Conservation (phyloP, 2,113 vertebrate genomes). For the Orycteropus afer region DNA sequence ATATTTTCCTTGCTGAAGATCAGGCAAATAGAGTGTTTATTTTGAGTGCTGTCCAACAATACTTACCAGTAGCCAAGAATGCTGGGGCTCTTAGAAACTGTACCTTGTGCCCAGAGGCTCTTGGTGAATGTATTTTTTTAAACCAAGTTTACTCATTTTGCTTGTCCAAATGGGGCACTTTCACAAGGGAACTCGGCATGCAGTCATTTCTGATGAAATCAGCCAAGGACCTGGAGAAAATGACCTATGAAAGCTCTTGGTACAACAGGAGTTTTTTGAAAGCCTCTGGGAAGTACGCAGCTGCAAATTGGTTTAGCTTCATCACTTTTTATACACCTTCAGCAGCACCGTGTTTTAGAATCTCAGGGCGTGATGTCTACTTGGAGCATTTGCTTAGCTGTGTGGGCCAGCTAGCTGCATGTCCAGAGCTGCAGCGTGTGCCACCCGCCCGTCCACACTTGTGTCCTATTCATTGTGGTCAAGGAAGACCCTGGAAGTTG, state of each 20-base stretch:
- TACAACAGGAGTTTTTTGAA: background rate
- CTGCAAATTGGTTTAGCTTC: conserved; percentile 24
- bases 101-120: conserved; percentile 56
- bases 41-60: conserved; percentile 61
- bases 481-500: background rate
- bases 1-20: conserved; percentile 68
- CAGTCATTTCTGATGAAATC: conserved; percentile 61
- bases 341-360: conserved; percentile 24
- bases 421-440: background rate
- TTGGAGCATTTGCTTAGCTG: background rate
- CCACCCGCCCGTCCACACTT: background rate
- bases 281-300: conserved; percentile 9
- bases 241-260: conserved; percentile 3
- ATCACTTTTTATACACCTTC: background rate
- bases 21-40: conserved; percentile 51
- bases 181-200: conserved; percentile 64
- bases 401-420: background rate
- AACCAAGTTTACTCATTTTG: conserved; percentile 71
- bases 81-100: conserved; percentile 58
- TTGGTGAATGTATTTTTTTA: conserved; percentile 65
- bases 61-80: conserved; percentile 66
- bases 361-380: background rate
- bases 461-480: background rate
- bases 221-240: conserved; percentile 32
- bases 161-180: conserved; percentile 70